Evolutionary conservation across 2,113 vertebrate genomes (phyloP), one percentile per base, ranked within the genome.

Genomic region (Crotalus helleri): DNA sequence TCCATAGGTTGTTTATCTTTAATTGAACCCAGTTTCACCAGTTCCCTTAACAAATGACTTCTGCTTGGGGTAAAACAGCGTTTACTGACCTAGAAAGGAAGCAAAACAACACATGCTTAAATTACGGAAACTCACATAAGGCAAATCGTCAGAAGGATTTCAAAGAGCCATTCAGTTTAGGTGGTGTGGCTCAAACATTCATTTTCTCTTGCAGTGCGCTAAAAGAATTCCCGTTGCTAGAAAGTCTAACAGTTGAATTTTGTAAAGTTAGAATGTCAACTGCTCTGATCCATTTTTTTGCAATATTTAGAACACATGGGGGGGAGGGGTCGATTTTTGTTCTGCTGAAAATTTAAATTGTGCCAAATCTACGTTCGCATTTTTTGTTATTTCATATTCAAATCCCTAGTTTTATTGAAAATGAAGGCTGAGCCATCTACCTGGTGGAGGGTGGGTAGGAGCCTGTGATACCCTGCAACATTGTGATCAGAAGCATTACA

Each of bases 171-270:
- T 92, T 19, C n/a, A 61, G 13, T 59, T 74, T 24, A 90, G 17
- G 13, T 11, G 92, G 86, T 59, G 87, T 89, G 53, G 44, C 13
- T 85, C 33, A 29, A 55, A 23, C 24, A 11, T 54, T 49, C 29
- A 19, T 55, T 24, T 33, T 85, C 23, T 55, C 54, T 85, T 59
- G 17, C 92, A 96, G 96, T 90, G 93, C 93, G 95, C 61, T 93
- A 39, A 1, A 26, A 88, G 92, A 95, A 89, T 92, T 94, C 93
- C 57, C 4, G 0, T 26, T 93, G 95, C 69, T 89, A 54, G 87
- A 93, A 96, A 88, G 21, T 89, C 93, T 90, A 90, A 88, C 64
- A 81, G 74, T 9, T 81, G 74, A 21, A 44, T 24, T 29, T 29
- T 53, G 51, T 24, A 53, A 53, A 53, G 49, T n/a, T 7, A 10